phyloP scores from a whole-genome alignment of 1,140 invertebrate genomes.

The Drosophila equinoxialis region DNA sequence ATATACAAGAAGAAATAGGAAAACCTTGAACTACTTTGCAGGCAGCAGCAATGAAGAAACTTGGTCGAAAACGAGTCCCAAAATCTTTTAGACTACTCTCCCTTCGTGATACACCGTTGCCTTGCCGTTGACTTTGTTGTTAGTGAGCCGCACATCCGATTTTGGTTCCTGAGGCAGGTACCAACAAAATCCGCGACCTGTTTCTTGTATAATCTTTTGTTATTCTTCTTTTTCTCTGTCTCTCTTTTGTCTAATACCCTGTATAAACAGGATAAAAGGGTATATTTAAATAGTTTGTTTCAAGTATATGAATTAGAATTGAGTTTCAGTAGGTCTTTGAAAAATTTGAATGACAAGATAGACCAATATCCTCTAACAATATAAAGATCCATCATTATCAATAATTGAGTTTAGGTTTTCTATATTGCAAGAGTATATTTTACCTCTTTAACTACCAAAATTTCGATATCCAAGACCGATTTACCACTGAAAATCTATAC shows the following conservation, averaged over 20 bases:
- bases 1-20: conserved; percentile 25
- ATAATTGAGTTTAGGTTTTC: too few species aligned
- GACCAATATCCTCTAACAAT: too few species aligned
- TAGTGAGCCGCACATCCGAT: conserved; percentile 71
- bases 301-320: too few species aligned
- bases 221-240: conserved; percentile 34
- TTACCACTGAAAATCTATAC: too few species aligned
- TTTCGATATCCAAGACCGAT: too few species aligned
- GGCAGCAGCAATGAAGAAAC: conserved; percentile 14
- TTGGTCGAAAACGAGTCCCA: conserved; percentile 17
- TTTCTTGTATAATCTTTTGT: conserved; percentile 11
- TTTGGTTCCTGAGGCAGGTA: conserved; percentile 21
- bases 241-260: conserved; percentile 14
- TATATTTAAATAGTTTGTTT: too few species aligned
- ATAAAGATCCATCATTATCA: too few species aligned
- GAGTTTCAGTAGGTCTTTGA: too few species aligned
- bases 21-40: conserved; percentile 57
- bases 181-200: conserved; percentile 17
- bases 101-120: background rate
- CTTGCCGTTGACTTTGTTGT: conserved; percentile 31
- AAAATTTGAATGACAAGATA: too few species aligned
- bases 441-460: too few species aligned
- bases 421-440: too few species aligned
- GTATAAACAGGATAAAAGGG: background rate
- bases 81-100: conserved; percentile 28